These are phyloP conservation scores for Platysternon megacephalum DNA, from an alignment of 2,113 vertebrate species.

Conservation along the genomic window DNA sequence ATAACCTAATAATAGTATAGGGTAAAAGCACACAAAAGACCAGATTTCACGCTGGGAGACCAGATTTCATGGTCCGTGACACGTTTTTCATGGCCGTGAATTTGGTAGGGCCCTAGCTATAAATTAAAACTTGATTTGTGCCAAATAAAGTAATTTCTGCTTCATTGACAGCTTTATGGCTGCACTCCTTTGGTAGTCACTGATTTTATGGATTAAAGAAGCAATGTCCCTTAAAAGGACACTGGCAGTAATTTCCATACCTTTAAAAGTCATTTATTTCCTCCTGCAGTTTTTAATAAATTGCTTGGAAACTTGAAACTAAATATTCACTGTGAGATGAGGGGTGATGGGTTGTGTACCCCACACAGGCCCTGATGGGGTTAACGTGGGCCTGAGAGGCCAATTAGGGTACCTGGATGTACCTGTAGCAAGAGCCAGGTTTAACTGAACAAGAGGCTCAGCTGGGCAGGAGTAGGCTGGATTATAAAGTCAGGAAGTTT, in stretches of 20 bases:
- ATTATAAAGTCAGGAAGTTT: not conserved
- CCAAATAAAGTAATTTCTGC: not conserved
- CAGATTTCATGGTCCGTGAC: no score
- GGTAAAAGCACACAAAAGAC: no score
- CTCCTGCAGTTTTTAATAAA: constrained; percentile 27
- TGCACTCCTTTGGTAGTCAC: not conserved
- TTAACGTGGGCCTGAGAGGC: not conserved
- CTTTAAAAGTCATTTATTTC: not conserved
- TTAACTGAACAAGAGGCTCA: not conserved
- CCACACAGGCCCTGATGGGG: not conserved
- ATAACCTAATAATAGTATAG: no score
- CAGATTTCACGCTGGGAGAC: no score
- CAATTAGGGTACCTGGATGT: not conserved
- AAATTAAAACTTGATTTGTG: constrained; percentile 8
- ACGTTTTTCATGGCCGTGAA: no score
- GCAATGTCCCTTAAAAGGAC: constrained; percentile 25
- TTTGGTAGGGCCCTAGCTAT: not conserved
- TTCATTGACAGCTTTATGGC: constrained; percentile 18
- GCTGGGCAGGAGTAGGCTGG: not conserved
- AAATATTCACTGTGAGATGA: not conserved
- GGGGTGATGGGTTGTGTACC: not conserved
- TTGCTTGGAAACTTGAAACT: constrained; percentile 17
- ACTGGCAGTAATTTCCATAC: not conserved
- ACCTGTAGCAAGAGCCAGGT: not conserved
- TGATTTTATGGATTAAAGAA: constrained; percentile 32